These are phyloP conservation scores for Clupea harengus DNA, from an alignment of 2,113 vertebrate species.

Conservation along the genomic window DNA sequence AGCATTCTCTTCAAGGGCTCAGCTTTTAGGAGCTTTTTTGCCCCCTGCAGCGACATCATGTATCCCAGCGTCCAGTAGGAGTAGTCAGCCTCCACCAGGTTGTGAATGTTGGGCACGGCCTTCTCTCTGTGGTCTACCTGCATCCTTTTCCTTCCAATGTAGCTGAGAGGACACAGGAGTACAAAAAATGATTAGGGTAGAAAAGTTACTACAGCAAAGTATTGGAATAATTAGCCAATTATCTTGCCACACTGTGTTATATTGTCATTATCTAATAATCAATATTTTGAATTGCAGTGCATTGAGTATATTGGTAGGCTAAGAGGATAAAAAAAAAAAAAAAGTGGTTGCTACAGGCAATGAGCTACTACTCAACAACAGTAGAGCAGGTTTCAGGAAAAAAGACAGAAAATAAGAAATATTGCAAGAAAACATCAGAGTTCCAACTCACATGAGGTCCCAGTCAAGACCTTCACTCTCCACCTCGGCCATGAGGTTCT, in stretches of 20 bases:
- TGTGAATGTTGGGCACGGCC: conserved; percentile 81
- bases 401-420: background rate
- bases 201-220: background rate
- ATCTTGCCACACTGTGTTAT: background rate
- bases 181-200: background rate
- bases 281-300: background rate
- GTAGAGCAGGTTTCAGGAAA: background rate
- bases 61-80: conserved; percentile 93
- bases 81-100: conserved; percentile 87
- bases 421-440: background rate
- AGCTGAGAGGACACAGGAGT: conserved; percentile 63
- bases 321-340: background rate
- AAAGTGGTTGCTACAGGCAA: background rate
- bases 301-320: background rate
- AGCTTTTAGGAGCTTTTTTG: conserved; percentile 81
- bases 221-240: background rate
- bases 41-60: conserved; percentile 83
- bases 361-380: background rate
- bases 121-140: conserved; percentile 87
- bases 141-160: conserved; percentile 91
- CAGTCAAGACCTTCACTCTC: conserved; percentile 75
- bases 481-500: conserved; percentile 83
- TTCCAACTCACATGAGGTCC: conserved; percentile 84
- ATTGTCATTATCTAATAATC: background rate
- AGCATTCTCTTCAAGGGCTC: conserved; percentile 80